Percentiles rank a stretch among this genome's conserved stretches.
Evolutionary conservation across 2,888 invertebrate genomes (phyloP).

Genomic region (Galerucella calmariensis): DNA sequence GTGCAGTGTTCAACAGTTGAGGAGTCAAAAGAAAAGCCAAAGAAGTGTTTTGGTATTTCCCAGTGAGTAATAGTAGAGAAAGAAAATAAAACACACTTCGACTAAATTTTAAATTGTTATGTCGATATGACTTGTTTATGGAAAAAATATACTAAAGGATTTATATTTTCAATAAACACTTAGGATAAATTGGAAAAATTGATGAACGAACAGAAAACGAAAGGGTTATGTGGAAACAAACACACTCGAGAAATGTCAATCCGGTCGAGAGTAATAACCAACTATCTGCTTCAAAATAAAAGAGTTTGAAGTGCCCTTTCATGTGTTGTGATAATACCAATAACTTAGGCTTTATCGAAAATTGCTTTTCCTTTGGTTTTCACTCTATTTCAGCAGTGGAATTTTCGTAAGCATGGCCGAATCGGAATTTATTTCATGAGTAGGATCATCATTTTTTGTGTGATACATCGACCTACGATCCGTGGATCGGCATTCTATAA

Average conservation of each 20-base stretch:
- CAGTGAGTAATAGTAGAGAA: too few relatives aligned
- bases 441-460: conserved; percentile 43
- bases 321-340: conserved; percentile 36
- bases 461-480: conserved; percentile 40
- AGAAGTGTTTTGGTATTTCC: too few relatives aligned
- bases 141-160: neutral
- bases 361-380: conserved; percentile 34
- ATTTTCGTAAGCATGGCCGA: conserved; percentile 30
- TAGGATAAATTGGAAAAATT: conserved; percentile 5
- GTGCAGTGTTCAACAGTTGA: too few relatives aligned
- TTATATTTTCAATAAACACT: conserved; percentile 11
- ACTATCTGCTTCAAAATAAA: conserved; percentile 32
- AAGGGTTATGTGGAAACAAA: conserved; percentile 10
- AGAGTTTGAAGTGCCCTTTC: conserved; percentile 32
- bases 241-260: conserved; percentile 26
- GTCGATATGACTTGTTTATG: neutral
- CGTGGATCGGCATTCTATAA: conserved; percentile 31
- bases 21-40: too few relatives aligned
- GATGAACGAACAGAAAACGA: neutral
- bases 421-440: conserved; percentile 35
- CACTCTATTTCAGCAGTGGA: conserved; percentile 23
- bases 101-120: neutral
- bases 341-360: conserved; percentile 40
- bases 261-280: conserved; percentile 29
- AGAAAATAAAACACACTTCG: too few relatives aligned